Conservation (phyloP, 1,140 invertebrate genomes). For the Calycopis cecrops region DNA sequence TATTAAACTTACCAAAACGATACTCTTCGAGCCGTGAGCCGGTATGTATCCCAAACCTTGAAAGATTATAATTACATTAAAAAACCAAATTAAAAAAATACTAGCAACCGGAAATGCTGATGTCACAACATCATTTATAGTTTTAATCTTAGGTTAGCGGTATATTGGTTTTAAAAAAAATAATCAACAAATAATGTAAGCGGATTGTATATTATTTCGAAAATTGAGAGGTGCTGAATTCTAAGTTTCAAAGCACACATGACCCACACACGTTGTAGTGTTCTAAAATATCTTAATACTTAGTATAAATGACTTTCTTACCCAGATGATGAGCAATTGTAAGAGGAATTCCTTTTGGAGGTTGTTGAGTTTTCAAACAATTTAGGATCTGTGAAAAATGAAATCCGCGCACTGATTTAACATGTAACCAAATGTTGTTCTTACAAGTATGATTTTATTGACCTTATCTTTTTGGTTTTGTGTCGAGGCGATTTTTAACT, state of each 20-base stretch:
- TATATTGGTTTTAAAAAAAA: too few relatives aligned
- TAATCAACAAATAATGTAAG: too few relatives aligned
- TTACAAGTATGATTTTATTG: not conserved
- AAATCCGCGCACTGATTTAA: slow-evolving; percentile 9
- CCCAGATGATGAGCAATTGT: slow-evolving; percentile 64
- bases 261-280: too few relatives aligned
- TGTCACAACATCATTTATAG: too few relatives aligned
- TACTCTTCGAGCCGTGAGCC: slow-evolving; percentile 27
- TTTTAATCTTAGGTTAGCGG: too few relatives aligned
- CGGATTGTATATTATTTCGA: too few relatives aligned
- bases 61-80: slow-evolving; percentile 14
- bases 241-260: too few relatives aligned
- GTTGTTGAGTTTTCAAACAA: slow-evolving; percentile 54
- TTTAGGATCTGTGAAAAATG: slow-evolving; percentile 48
- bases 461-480: too few relatives aligned
- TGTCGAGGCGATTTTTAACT: too few relatives aligned
- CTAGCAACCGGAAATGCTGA: too few relatives aligned
- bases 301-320: slow-evolving; percentile 23
- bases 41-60: slow-evolving; percentile 46
- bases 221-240: too few relatives aligned
- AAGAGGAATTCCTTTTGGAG: slow-evolving; percentile 51
- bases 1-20: slow-evolving; percentile 24
- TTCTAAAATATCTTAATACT: too few relatives aligned
- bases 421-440: not conserved
- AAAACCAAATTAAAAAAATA: slow-evolving; percentile 5